Evolutionary conservation across 1,140 invertebrate genomes (phyloP).

Genomic region (Zaprionus kolodkinae): DNA sequence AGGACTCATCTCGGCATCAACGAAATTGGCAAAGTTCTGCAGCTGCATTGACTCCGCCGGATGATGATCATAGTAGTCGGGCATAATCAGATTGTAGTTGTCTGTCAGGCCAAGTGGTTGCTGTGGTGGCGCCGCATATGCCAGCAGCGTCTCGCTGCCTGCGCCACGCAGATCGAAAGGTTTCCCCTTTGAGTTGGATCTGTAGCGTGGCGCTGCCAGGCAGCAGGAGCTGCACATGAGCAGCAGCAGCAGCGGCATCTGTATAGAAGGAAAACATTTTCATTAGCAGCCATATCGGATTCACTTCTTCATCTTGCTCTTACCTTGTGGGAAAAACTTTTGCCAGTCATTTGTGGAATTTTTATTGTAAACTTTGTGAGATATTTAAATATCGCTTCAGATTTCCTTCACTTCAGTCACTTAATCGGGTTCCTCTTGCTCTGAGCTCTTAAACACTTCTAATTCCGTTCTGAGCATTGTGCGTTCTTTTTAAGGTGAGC

Average conservation of each 20-base stretch:
- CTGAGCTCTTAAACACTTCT: slow-evolving; percentile 74
- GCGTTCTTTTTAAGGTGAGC: slow-evolving; percentile 75
- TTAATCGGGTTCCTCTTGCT: slow-evolving; percentile 43
- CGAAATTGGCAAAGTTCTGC: slow-evolving; percentile 76
- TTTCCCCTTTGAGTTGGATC: slow-evolving; percentile 20
- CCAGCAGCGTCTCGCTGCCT: slow-evolving; percentile 45
- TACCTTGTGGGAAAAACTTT: slow-evolving; percentile 52
- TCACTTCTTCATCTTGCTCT: background rate
- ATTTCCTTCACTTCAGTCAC: slow-evolving; percentile 24
- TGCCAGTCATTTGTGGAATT: slow-evolving; percentile 35
- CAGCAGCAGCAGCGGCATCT: slow-evolving; percentile 6
- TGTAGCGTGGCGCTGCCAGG: slow-evolving; percentile 58
- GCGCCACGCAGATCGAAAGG: slow-evolving; percentile 44
- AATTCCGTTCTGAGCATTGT: slow-evolving; percentile 63
- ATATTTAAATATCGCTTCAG: background rate
- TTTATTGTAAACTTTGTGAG: background rate
- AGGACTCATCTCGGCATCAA: slow-evolving; percentile 58
- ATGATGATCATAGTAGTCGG: slow-evolving; percentile 77
- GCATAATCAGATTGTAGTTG: slow-evolving; percentile 78
- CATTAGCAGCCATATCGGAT: background rate
- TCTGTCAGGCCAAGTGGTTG: slow-evolving; percentile 49
- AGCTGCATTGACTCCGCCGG: slow-evolving; percentile 74
- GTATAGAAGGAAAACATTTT: background rate
- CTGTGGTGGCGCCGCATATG: slow-evolving; percentile 62
- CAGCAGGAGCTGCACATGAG: slow-evolving; percentile 25